Percentiles rank a stretch among this genome's conserved stretches.
phyloP scores from a whole-genome alignment of 2,113 vertebrate species.

The Heterotilapia buettikoferi region DNA sequence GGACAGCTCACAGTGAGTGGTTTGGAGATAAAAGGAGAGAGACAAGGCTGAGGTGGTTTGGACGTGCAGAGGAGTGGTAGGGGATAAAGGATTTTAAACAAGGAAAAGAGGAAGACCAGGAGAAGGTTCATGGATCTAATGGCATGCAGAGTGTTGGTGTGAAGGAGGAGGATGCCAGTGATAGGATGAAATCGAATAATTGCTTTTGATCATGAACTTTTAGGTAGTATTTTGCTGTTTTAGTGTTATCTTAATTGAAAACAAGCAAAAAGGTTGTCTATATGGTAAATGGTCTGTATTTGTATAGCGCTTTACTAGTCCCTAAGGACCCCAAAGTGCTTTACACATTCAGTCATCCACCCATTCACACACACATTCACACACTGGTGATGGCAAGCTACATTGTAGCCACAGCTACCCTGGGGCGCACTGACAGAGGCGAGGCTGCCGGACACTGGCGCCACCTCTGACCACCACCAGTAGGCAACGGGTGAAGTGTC shows the following conservation, averaged over 20 bases:
- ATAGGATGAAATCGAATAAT: accelerated
- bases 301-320: too few relatives aligned
- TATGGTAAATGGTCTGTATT: too few relatives aligned
- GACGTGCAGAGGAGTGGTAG: accelerated
- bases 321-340: too few relatives aligned
- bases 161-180: not conserved
- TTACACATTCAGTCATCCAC: too few relatives aligned
- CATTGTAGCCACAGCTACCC: too few relatives aligned
- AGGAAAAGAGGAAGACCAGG: not conserved
- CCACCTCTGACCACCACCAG: too few relatives aligned
- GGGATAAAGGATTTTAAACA: not conserved
- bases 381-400: too few relatives aligned
- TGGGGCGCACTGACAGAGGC: too few relatives aligned
- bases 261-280: not conserved
- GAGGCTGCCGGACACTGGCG: too few relatives aligned
- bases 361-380: too few relatives aligned
- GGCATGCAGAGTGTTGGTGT: not conserved
- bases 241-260: not conserved
- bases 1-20: not conserved
- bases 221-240: accelerated
- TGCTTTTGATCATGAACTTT: not conserved
- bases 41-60: not conserved
- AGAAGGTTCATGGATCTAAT: accelerated
- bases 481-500: too few relatives aligned
- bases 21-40: not conserved